Evolutionary conservation across 1,140 invertebrate genomes (phyloP).

Genomic region (Pomacea maculata): DNA sequence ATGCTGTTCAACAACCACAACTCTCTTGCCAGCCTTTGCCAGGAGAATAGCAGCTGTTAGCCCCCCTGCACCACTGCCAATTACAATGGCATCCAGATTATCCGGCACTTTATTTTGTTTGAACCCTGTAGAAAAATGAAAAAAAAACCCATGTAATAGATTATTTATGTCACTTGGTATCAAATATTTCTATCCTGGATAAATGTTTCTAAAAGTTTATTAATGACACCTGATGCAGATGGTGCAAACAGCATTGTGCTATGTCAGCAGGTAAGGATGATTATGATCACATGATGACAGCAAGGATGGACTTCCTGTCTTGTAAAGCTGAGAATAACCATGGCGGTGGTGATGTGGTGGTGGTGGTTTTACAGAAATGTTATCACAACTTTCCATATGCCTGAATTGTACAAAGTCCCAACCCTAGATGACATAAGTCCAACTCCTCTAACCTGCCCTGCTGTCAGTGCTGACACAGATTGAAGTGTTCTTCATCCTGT

Average conservation of each 20-base stretch:
- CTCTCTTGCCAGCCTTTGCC: slow-evolving; percentile 58
- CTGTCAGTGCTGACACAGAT: too few species aligned
- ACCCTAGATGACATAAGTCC: too few species aligned
- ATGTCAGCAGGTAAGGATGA: neutral
- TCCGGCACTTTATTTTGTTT: slow-evolving; percentile 46
- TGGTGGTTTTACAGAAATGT: too few species aligned
- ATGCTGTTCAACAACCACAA: slow-evolving; percentile 66
- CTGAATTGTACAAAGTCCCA: too few species aligned
- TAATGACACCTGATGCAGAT: neutral
- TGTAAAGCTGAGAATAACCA: neutral
- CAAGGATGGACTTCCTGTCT: neutral
- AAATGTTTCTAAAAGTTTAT: neutral
- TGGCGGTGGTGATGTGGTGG: too few species aligned
- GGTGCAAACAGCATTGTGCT: too few species aligned
- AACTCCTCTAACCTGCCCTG: too few species aligned
- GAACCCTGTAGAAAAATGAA: slow-evolving; percentile 47
- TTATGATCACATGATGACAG: neutral
- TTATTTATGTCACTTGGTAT: neutral
- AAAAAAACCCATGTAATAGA: neutral
- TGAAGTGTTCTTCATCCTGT: too few species aligned
- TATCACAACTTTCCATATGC: too few species aligned
- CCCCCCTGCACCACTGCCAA: slow-evolving; percentile 65
- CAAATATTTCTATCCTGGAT: too few species aligned
- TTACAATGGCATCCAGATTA: slow-evolving; percentile 64
- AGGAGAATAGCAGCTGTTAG: slow-evolving; percentile 59